Evolutionary conservation across 35 echinoderm and acorn worm species (phyloP).

Genomic region (Ophiothrix spiculata): DNA sequence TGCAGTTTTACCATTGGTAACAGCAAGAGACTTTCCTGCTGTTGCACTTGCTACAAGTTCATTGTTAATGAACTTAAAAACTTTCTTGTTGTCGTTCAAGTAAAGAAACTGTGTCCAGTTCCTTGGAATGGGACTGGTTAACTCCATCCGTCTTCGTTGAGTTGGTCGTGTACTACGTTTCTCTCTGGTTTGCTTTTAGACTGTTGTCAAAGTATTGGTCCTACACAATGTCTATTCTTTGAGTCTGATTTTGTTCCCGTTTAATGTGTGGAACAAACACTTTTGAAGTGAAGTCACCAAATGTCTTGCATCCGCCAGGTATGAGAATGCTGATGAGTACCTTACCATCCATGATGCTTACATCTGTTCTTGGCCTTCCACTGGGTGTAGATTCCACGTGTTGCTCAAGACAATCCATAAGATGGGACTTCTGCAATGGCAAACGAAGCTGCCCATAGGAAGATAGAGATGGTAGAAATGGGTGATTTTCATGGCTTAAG

Average conservation of each 20-base stretch:
- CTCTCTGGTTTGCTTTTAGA: too few species aligned
- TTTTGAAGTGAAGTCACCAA: constrained; percentile 13
- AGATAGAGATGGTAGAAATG: constrained; percentile 22
- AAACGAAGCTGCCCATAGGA: constrained; percentile 24
- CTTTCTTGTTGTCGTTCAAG: constrained; percentile 26
- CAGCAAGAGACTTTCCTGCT: constrained; percentile 20
- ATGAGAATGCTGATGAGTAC: constrained; percentile 17
- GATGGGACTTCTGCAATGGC: background rate
- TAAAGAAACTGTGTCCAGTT: constrained; percentile 47
- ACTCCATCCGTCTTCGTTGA: constrained; percentile 28
- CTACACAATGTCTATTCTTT: constrained; percentile 27
- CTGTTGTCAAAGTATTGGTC: too few species aligned
- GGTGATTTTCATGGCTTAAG: constrained; percentile 50
- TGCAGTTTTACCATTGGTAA: constrained; percentile 7
- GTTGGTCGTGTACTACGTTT: constrained; percentile 36
- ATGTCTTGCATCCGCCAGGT: constrained; percentile 26
- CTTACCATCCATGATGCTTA: constrained; percentile 30
- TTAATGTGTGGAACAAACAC: constrained; percentile 28
- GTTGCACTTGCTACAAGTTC: background rate
- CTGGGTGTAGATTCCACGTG: background rate
- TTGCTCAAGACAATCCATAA: background rate
- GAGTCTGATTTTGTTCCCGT: background rate
- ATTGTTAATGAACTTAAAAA: constrained; percentile 24
- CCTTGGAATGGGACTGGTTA: constrained; percentile 11
- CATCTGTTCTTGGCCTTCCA: constrained; percentile 26